Conservation (phyloP, 2,113 vertebrate genomes). For the Triplophysa siluroides region DNA sequence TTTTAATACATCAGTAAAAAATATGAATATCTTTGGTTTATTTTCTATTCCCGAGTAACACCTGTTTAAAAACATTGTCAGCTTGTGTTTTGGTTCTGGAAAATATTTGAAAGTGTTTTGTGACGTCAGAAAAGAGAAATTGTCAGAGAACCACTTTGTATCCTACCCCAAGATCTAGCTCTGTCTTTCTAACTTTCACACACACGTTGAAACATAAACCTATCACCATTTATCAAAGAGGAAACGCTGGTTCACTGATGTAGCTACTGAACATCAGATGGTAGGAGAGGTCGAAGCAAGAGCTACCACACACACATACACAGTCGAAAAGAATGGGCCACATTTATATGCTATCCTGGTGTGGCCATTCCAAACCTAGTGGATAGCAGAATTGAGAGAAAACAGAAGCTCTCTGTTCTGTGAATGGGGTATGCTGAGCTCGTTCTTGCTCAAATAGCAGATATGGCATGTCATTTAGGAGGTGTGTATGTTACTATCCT, state of each 20-base stretch:
- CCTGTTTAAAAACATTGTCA: background rate
- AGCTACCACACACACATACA: slow-evolving; percentile 54
- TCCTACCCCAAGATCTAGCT: background rate
- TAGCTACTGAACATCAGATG: slow-evolving; percentile 24
- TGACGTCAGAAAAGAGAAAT: background rate
- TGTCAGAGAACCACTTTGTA: background rate
- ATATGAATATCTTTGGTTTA: too few species aligned
- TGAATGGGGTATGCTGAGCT: slow-evolving; percentile 55
- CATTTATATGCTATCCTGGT: slow-evolving; percentile 76
- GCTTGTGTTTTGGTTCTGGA: background rate
- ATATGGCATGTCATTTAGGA: slow-evolving; percentile 58
- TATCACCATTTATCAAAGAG: slow-evolving; percentile 26
- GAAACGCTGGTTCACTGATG: slow-evolving; percentile 33
- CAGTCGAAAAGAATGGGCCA: slow-evolving; percentile 65
- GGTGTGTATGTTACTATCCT: slow-evolving; percentile 53
- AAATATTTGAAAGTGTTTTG: background rate
- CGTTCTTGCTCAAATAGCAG: slow-evolving; percentile 60
- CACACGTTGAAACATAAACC: background rate
- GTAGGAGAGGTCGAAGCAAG: slow-evolving; percentile 28
- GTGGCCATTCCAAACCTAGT: slow-evolving; percentile 66
- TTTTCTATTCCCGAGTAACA: background rate
- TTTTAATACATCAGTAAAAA: slow-evolving; percentile 19
- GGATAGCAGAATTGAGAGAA: slow-evolving; percentile 74
- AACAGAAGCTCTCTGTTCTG: slow-evolving; percentile 80
- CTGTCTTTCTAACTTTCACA: background rate